Percentiles rank a stretch among this genome's conserved stretches.
These are phyloP conservation scores for Sebastes elongatus DNA, from an alignment of 2,797 vertebrate genomes.

Conservation along the genomic window DNA sequence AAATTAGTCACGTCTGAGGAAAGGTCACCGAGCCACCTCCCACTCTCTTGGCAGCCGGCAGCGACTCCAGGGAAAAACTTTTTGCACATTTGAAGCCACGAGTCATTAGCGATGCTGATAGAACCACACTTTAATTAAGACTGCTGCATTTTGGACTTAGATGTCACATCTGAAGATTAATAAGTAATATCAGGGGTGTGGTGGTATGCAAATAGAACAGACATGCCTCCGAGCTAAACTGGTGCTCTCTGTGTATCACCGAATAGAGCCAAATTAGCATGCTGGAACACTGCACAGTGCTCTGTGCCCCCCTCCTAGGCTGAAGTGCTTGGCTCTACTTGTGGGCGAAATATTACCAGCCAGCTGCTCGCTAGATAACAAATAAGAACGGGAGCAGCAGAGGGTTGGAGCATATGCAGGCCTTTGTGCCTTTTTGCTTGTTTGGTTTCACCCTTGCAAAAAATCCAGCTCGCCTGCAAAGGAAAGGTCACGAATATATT, in stretches of 20 bases:
- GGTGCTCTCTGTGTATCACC: conserved; percentile 35
- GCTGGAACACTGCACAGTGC: conserved; percentile 53
- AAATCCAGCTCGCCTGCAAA: background rate
- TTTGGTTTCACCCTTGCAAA: conserved; percentile 32
- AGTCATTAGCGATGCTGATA: conserved; percentile 63
- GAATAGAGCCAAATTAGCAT: conserved; percentile 65
- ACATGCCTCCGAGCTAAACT: conserved; percentile 59
- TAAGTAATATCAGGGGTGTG: conserved; percentile 62
- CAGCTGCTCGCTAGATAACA: conserved; percentile 69
- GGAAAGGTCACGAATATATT: conserved; percentile 22
- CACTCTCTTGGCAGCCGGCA: conserved; percentile 54
- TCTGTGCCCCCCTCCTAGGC: conserved; percentile 38
- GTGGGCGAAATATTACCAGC: conserved; percentile 66
- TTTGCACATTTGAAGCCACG: conserved; percentile 50
- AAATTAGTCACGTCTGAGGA: conserved; percentile 54
- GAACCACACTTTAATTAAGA: conserved; percentile 70
- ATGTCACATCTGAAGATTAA: conserved; percentile 66
- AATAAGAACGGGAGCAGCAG: conserved; percentile 58
- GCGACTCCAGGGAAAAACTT: conserved; percentile 47
- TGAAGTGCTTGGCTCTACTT: conserved; percentile 71
- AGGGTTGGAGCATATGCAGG: conserved; percentile 42
- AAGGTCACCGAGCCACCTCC: conserved; percentile 61
- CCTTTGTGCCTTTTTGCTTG: conserved; percentile 24
- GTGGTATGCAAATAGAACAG: conserved; percentile 58
- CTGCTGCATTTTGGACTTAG: conserved; percentile 50